These are phyloP conservation scores for Erebia ligea DNA, from an alignment of 2,888 invertebrate genomes.

Conservation along the genomic window DNA sequence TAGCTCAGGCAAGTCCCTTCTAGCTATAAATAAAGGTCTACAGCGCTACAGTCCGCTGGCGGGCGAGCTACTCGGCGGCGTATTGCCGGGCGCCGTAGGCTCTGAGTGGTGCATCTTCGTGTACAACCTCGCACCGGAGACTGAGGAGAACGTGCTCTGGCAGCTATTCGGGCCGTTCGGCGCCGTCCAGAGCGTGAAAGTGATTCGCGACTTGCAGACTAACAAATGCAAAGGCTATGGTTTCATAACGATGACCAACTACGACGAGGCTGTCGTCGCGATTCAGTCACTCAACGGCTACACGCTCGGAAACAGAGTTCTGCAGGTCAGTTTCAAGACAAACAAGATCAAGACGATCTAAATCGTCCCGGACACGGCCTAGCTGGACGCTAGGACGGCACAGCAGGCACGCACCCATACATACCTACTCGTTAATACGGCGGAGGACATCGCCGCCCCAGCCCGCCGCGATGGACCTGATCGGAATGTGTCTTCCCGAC, in stretches of 20 bases:
- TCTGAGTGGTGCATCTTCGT: slow-evolving; percentile 97
- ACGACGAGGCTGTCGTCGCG: slow-evolving; percentile 96
- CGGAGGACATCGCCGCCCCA: slow-evolving; percentile 42
- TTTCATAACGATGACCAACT: slow-evolving; percentile 97
- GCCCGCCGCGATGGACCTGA: slow-evolving; percentile 46
- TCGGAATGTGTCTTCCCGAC: slow-evolving; percentile 59
- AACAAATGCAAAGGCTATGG: slow-evolving; percentile 98
- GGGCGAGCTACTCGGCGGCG: slow-evolving; percentile 90
- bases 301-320: slow-evolving; percentile 93
- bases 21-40: slow-evolving; percentile 90
- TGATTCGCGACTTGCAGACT: slow-evolving; percentile 95
- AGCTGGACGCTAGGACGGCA: slow-evolving; percentile 80
- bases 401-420: slow-evolving; percentile 81
- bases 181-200: slow-evolving; percentile 96
- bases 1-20: slow-evolving; percentile 95
- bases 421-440: slow-evolving; percentile 50
- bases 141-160: slow-evolving; percentile 97
- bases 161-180: slow-evolving; percentile 98
- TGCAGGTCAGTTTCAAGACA: slow-evolving; percentile 97
- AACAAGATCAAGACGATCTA: slow-evolving; percentile 90
- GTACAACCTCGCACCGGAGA: slow-evolving; percentile 97
- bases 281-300: slow-evolving; percentile 96
- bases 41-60: slow-evolving; percentile 94
- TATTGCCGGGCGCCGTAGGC: slow-evolving; percentile 89
- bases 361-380: slow-evolving; percentile 72